These are phyloP conservation scores for Deilephila porcellus DNA, from an alignment of 2,888 invertebrate species.

Conservation along the genomic window DNA sequence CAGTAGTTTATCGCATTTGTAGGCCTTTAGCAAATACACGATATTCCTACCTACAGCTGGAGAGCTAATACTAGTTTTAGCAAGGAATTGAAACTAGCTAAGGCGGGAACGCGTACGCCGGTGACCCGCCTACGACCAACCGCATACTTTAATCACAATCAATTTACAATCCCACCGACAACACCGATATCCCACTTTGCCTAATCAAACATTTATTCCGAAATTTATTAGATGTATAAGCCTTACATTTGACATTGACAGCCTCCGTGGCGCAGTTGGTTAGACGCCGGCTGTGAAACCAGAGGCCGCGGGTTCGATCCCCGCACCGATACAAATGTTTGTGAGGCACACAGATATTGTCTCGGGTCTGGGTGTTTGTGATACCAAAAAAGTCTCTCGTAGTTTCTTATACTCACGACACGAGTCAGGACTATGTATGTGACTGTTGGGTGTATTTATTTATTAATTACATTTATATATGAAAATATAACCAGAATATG, in stretches of 20 bases:
- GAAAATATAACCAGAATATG: not conserved
- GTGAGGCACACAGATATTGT: too few species aligned
- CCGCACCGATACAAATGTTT: too few species aligned
- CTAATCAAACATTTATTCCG: constrained; percentile 15
- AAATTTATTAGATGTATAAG: not conserved
- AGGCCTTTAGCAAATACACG: constrained; percentile 12
- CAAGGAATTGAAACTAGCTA: constrained; percentile 38
- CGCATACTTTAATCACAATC: constrained; percentile 9
- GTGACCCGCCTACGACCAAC: constrained; percentile 33
- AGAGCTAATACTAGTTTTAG: constrained; percentile 23
- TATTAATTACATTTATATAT: not conserved
- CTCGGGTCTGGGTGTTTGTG: too few species aligned
- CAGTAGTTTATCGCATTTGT: not conserved
- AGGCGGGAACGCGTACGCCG: constrained; percentile 35
- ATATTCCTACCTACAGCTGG: constrained; percentile 6
- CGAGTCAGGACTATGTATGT: too few species aligned
- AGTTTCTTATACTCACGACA: too few species aligned
- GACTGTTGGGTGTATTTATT: too few species aligned
- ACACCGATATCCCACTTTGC: not conserved
- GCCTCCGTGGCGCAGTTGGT: too few species aligned
- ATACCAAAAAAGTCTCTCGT: too few species aligned
- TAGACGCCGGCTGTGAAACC: too few species aligned
- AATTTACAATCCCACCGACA: not conserved
- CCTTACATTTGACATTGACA: too few species aligned
- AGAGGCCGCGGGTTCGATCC: too few species aligned